A percentile compares a stretch with the other conserved stretches of the same genome.
These are phyloP conservation scores for Hemistola chrysoprasaria DNA, from an alignment of 2,888 invertebrate species.

Conservation along the genomic window DNA sequence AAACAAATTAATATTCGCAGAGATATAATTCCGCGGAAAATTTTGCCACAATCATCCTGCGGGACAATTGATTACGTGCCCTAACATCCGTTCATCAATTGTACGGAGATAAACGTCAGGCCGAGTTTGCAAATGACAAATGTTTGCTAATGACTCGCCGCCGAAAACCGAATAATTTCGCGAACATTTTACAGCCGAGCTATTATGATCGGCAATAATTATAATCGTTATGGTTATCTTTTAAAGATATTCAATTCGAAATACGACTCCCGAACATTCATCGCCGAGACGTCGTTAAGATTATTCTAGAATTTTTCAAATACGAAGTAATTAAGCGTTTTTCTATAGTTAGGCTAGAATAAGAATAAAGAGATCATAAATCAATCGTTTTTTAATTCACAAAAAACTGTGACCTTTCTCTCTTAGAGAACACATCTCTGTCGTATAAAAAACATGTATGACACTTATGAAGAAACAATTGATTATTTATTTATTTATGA, in stretches of 20 bases:
- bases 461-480: no score
- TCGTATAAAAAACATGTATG: no score
- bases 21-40: constrained; percentile 47
- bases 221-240: constrained; percentile 40
- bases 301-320: constrained; percentile 15
- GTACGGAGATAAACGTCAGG: constrained; percentile 72
- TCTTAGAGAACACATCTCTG: no score
- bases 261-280: constrained; percentile 35
- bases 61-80: constrained; percentile 69
- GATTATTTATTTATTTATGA: not conserved
- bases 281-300: constrained; percentile 30
- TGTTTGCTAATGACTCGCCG: constrained; percentile 72
- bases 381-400: no score
- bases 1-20: constrained; percentile 43
- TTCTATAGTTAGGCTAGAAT: no score
- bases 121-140: constrained; percentile 75
- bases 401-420: no score
- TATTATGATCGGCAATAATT: constrained; percentile 51
- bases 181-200: constrained; percentile 54
- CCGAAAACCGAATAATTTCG: constrained; percentile 62
- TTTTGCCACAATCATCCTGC: constrained; percentile 58
- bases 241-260: constrained; percentile 42
- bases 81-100: constrained; percentile 75
- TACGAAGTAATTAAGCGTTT: no score
- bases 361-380: no score